Base-by-base conservation (phyloP, 2,113 vertebrate species). In the Hirundichthys speculiger region DNA sequence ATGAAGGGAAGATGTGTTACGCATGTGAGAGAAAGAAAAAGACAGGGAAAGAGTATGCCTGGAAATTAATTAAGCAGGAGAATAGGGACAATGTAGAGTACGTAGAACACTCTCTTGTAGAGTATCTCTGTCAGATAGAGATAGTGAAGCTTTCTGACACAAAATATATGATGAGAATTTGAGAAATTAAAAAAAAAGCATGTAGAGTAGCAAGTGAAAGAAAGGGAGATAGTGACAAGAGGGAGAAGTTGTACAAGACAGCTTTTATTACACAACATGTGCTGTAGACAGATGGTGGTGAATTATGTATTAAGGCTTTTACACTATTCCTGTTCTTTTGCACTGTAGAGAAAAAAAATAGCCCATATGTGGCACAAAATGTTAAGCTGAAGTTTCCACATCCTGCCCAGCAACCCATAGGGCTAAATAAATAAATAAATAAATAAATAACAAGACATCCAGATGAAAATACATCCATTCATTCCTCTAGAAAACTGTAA, bases 291-390 rank as follows among this genome's bases (percentile, higher is more conserved):
- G 85, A 89, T 90, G 86, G 86, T 69, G 61, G 76, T 88, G 82
- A 89, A 89, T 88, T 78, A 89, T 88, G 82, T 61, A 87, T 86
- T 64, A 78, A 80, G 86, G 77, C 68, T 86, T 86, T 83, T 82
- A 82, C 88, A 66, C 66, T 43, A 63, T 57, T 84, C 51, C 67
- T 69, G 67, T 79, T 45, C 76, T 74, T 77, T 56, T 69, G 79
- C 75, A 69, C 76, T 59, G n/a, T 18, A 19, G 53, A 85, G 74
- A 50, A 73, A 84, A 80, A 84, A 87, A 77, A 69, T 64, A 79
- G 73, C 63, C 55, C 18, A 67, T 51, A 56, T 82, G 60, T 72
- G 63, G 64, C 77, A 71, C 70, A 80, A 82, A 82, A 86, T 83
- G 76, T 86, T 88, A 73, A 63, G 65, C 45, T 51, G 63, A 71